Conservation (phyloP, 2,888 invertebrate genomes). For the Sinodicranocentrus sp. region DNA sequence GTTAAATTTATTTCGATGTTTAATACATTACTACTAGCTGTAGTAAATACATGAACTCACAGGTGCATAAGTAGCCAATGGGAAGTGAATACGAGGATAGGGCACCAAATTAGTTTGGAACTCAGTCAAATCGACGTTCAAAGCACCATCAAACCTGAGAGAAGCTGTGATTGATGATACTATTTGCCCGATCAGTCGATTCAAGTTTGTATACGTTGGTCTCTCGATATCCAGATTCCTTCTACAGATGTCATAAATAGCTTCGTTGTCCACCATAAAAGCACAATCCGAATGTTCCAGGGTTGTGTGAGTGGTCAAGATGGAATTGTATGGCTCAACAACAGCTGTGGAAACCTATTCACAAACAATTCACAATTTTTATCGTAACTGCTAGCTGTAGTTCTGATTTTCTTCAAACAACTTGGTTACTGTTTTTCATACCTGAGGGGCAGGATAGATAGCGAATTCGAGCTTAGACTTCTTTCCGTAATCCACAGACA, state of each 20-base stretch:
- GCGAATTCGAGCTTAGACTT: slow-evolving; percentile 93
- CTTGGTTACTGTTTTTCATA: slow-evolving; percentile 77
- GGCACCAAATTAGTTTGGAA: slow-evolving; percentile 84
- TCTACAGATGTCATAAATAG: slow-evolving; percentile 82
- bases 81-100: slow-evolving; percentile 82
- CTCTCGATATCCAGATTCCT: slow-evolving; percentile 94
- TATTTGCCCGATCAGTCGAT: slow-evolving; percentile 96
- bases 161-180: slow-evolving; percentile 92
- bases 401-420: not conserved
- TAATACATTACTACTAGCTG: not conserved
- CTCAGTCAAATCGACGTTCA: slow-evolving; percentile 95
- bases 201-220: slow-evolving; percentile 97
- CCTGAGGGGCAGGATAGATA: slow-evolving; percentile 94
- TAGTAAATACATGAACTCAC: not conserved
- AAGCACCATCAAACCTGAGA: slow-evolving; percentile 93
- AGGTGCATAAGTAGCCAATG: slow-evolving; percentile 77
- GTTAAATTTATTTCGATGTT: not conserved
- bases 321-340: slow-evolving; percentile 90
- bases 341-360: slow-evolving; percentile 74
- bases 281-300: slow-evolving; percentile 93
- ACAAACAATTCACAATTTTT: not conserved
- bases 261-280: slow-evolving; percentile 98
- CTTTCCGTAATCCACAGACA: slow-evolving; percentile 90
- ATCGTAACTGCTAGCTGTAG: not conserved
- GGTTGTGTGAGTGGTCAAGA: slow-evolving; percentile 94